Evolutionary conservation across 2,113 vertebrate species (phyloP), one percentile per base, ranked within the genome.

Genomic region (Argyrosomus japonicus): DNA sequence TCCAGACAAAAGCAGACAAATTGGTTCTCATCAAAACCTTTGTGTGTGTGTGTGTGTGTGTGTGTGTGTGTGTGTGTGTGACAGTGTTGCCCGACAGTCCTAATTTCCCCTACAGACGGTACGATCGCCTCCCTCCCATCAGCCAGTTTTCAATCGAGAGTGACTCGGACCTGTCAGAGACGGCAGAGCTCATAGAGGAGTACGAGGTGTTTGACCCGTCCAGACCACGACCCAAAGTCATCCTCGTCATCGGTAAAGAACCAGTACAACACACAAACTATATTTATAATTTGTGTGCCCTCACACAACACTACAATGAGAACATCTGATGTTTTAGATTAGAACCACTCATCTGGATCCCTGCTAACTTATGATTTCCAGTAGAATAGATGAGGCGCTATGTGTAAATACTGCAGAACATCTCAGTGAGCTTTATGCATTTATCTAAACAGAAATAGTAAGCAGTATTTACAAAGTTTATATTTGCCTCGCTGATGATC

Each of bases 121-220:
- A 99, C 3, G 98, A 99, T 58, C 96, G 98, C 11, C 96, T 99
- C 45, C 98, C 98, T 54, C 98, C 98, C 32, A 99, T 99, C 91
- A 98, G 97, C 79, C 98, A 99, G 93, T 99, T 99, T 86, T 99
- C 98, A 45, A 99, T 99, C 63, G 98, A 99, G 91, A 99, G 98
- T 23, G 98, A 99, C 92, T 98, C 98, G 0, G 98, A 99, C 90
- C 96, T 99, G 75, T 98, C 98, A 0, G 98, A 99, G 94, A 99
- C 98, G 0, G 98, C 98, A 0, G 98, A 99, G 92, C 95, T 99
- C 57, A 99, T 99, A 63, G 98, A 99, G 88, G 98, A 99, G 81
- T 99, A 99, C 0, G 97, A 98, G 56, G 98, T 99, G 40, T 99
- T 99, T 32, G 98, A 99, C 81, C 97, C 98, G 0, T 90, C 95